Evolutionary conservation across 1,140 invertebrate genomes (phyloP).

Genomic region (Colletes latitarsis): DNA sequence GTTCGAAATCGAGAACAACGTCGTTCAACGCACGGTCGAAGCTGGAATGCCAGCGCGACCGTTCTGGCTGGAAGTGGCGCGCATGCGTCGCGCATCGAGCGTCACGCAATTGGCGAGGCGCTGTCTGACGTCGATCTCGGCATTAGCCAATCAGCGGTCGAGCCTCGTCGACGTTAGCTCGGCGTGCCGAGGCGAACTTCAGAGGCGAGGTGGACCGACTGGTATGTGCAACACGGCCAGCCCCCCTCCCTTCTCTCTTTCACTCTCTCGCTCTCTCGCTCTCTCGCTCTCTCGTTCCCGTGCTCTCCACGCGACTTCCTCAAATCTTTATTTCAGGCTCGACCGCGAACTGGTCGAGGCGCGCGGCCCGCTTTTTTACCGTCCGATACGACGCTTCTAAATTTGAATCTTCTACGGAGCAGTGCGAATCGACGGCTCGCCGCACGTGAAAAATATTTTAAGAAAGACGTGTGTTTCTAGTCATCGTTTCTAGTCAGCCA

Average conservation of each 20-base stretch:
- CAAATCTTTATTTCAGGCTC: slow-evolving; percentile 74
- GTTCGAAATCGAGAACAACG: slow-evolving; percentile 7
- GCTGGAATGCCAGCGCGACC: slow-evolving; percentile 31
- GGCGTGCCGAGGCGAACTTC: slow-evolving; percentile 53
- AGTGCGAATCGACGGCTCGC: slow-evolving; percentile 53
- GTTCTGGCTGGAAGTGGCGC: slow-evolving; percentile 35
- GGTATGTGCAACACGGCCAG: slow-evolving; percentile 63
- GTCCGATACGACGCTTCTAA: slow-evolving; percentile 68
- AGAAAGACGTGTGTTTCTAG: slow-evolving; percentile 72
- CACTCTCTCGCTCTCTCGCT: not conserved
- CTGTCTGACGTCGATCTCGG: slow-evolving; percentile 70
- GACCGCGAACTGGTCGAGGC: slow-evolving; percentile 72
- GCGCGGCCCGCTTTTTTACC: slow-evolving; percentile 70
- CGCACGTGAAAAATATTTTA: slow-evolving; percentile 69
- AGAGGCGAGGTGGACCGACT: slow-evolving; percentile 69
- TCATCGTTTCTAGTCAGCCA: slow-evolving; percentile 71
- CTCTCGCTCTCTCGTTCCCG: slow-evolving; percentile 44
- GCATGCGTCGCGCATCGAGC: slow-evolving; percentile 34
- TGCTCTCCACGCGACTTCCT: slow-evolving; percentile 67
- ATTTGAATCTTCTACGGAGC: slow-evolving; percentile 68
- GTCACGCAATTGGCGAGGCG: slow-evolving; percentile 51
- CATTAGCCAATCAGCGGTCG: slow-evolving; percentile 70
- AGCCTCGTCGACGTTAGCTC: slow-evolving; percentile 51
- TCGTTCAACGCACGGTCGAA: slow-evolving; percentile 30
- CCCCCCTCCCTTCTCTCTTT: slow-evolving; percentile 30